Percentiles rank a stretch among this genome's conserved stretches.
Conservation (phyloP, 2,888 invertebrate genomes). For the Craniophora ligustri region DNA sequence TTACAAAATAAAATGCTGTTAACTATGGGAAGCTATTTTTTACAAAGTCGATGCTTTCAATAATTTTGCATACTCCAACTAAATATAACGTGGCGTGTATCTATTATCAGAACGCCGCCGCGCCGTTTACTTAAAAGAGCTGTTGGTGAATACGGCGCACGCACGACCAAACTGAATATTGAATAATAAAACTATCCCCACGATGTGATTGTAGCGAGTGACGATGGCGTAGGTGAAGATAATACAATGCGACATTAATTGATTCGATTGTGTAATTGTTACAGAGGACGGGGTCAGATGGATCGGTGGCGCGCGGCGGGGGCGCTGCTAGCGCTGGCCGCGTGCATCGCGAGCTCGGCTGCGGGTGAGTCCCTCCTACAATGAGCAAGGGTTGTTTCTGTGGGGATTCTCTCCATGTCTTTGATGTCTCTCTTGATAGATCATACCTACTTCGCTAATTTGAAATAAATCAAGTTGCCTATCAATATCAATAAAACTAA, state of each 20-base stretch:
- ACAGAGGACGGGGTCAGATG: slow-evolving; percentile 85
- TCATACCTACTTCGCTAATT: slow-evolving; percentile 1
- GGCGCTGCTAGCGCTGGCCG: slow-evolving; percentile 87
- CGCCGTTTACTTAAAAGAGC: slow-evolving; percentile 12
- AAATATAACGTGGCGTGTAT: slow-evolving; percentile 34
- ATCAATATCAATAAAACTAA: too few relatives aligned
- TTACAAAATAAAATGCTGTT: slow-evolving; percentile 45
- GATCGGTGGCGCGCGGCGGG: slow-evolving; percentile 87
- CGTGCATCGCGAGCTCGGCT: slow-evolving; percentile 82
- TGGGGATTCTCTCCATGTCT: slow-evolving; percentile 12
- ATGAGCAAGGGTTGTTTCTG: slow-evolving; percentile 4
- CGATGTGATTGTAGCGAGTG: slow-evolving; percentile 11
- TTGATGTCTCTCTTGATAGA: background rate
- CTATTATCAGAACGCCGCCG: slow-evolving; percentile 13
- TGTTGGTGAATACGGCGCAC: background rate
- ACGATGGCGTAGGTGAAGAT: slow-evolving; percentile 18
- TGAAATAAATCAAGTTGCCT: background rate
- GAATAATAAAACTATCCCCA: slow-evolving; percentile 18
- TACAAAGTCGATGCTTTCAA: slow-evolving; percentile 28
- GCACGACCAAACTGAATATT: slow-evolving; percentile 17
- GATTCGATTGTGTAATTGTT: slow-evolving; percentile 74
- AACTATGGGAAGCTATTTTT: slow-evolving; percentile 54
- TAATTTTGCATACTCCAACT: slow-evolving; percentile 43
- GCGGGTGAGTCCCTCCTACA: slow-evolving; percentile 71
- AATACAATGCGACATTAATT: slow-evolving; percentile 54